phyloP scores from a whole-genome alignment of 2,888 invertebrate genomes.

The Nysson spinosus region DNA sequence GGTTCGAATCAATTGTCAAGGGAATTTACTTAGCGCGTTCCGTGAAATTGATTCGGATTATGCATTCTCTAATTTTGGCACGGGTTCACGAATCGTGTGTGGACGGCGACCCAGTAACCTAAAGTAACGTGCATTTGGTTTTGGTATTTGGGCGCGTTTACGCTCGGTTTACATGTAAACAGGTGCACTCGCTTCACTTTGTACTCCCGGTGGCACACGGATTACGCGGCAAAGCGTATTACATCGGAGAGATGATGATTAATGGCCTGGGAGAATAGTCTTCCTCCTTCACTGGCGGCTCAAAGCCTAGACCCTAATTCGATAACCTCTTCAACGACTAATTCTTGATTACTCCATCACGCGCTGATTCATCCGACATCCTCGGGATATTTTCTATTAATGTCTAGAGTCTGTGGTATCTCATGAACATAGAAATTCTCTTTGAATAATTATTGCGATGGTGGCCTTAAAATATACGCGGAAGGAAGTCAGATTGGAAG shows the following conservation, averaged over 20 bases:
- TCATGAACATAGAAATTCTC: too few species aligned
- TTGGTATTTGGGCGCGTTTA: not conserved
- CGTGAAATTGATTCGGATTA: conserved; percentile 25
- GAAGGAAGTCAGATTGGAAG: too few species aligned
- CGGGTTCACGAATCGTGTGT: conserved; percentile 21
- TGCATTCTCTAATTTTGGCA: conserved; percentile 24
- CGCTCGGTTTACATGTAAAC: conserved; percentile 2
- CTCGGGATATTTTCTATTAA: too few species aligned
- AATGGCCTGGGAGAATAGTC: not conserved
- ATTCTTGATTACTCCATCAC: too few species aligned
- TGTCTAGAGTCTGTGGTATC: too few species aligned
- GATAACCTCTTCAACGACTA: not conserved
- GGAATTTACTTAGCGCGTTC: not conserved
- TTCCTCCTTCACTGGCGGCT: not conserved
- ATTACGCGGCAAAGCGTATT: conserved; percentile 20
- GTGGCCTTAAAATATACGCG: too few species aligned
- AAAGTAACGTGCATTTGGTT: conserved; percentile 16
- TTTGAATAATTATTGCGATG: too few species aligned
- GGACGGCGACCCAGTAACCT: conserved; percentile 32
- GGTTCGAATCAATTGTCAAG: conserved; percentile 5
- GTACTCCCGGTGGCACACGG: conserved; percentile 1
- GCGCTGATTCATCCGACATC: too few species aligned
- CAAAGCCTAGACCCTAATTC: not conserved
- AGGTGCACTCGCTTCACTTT: not conserved
- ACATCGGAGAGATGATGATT: not conserved